Base-by-base conservation (phyloP, 2,888 invertebrate genomes). In the Chrysolina americana region DNA sequence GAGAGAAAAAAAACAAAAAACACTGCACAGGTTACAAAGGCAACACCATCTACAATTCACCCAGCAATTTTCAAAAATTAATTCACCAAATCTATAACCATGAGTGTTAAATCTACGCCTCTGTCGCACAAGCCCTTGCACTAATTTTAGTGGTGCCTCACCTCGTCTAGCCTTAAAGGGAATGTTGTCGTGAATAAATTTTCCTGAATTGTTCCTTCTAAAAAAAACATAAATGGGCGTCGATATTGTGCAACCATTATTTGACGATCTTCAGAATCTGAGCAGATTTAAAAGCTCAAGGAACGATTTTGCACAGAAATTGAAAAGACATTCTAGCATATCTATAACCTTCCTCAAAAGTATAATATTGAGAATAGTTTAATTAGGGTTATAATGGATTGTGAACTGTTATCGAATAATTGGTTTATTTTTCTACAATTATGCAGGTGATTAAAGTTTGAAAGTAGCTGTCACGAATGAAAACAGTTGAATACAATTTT, bases 131-230 rank as follows among this genome's bases (percentile, higher is more conserved):
- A 66, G 76, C 68, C 69, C 73, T 50, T 64, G 48, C 65, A 69
- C 70, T 74, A 70, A 50, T 63, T 74, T 70, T 70, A 74, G 70
- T 77, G 77, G 75, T 72, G 75, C 74, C 75, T 76, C 71, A 72
- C 76, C 79, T 77, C 76, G 78, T 78, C 81, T 78, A 78, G 79
- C 81, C 81, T 80, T 80, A 80, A 80, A 82, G 81, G 79, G 80
- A 80, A 80, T 81, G 78, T 77, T 66, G 74, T 75, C 75, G 70
- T 74, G 68, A 71, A 70, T 73, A 9, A n/a, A n/a, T 76, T 81
- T 81, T 81, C 80, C 79, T n/a, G 80, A 81, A 79, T 78, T 75
- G 79, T 75, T 77, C 78, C 77, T 74, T 75, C 79, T 48, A 66
- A 76, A 78, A 77, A 77, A 80, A 79, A 74, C 68, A 28, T 53